Evolutionary conservation across 2,113 vertebrate genomes (phyloP).

Genomic region (Steatornis caripensis): DNA sequence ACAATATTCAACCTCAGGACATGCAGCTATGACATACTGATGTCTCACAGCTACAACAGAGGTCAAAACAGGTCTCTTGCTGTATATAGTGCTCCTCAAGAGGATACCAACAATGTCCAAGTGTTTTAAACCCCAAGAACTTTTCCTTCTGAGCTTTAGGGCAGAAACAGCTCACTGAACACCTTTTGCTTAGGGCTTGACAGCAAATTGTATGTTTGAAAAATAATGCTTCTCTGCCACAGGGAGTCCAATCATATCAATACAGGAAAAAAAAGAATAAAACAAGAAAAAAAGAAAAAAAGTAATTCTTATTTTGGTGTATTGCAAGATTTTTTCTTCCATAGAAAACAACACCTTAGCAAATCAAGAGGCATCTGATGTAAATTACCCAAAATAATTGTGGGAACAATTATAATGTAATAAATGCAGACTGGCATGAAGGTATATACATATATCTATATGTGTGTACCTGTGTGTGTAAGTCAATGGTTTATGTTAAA

Average conservation of each 20-base stretch:
- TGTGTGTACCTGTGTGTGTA: background rate
- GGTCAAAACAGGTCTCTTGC: background rate
- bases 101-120: background rate
- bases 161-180: background rate
- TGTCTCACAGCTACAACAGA: background rate
- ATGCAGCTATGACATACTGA: background rate
- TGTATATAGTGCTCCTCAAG: background rate
- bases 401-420: background rate
- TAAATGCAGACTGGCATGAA: background rate
- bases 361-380: background rate
- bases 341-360: background rate
- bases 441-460: background rate
- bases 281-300: fast-evolving
- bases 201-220: background rate
- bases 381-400: background rate
- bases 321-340: background rate
- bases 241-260: background rate
- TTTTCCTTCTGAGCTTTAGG: background rate
- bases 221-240: background rate
- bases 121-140: background rate
- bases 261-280: too few relatives aligned
- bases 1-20: background rate
- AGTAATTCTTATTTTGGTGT: background rate
- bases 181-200: background rate
- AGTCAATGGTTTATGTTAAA: background rate